Evolutionary conservation across 2,797 vertebrate species (phyloP), one percentile per base, ranked within the genome.

Genomic region (Ctenochaetus hawaiiensis): DNA sequence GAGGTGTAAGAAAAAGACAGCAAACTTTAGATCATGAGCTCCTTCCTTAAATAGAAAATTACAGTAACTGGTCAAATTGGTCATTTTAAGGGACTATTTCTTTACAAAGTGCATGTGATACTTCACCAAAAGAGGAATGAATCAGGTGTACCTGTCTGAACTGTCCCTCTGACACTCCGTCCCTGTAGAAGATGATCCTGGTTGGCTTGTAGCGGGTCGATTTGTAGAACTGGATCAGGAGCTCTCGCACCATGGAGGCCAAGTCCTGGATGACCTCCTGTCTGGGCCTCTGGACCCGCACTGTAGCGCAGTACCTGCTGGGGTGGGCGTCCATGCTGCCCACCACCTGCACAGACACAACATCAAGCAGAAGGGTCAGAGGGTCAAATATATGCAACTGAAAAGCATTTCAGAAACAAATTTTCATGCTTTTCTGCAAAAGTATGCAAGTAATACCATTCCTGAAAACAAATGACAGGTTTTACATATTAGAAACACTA

Each of bases 141-240:
- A 10, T 39, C 39, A 39, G 39, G 4, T 30, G 26, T 22, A 97
- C 98, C 96, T 99, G 98, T 93, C 97, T 95, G 90, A 99, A 99
- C 83, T 99, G 98, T 64, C 98, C 98, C 89, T 99, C 98, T 5
- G 98, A 99, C 81, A 99, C 98, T 0, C 98, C 98, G 2, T 99
- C 98, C 75, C 98, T 94, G 85, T 99, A 99, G 92, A 98, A 99
- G 93, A 99, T 99, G 92, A 99, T 98, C 1, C 97, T 91, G 0
- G 98, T 99, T 67, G 98, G 98, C 86, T 99, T 99, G 95, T 99
- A 99, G 17, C 97, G 96, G 6, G 98, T 99, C 1, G 98, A 99
- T 81, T 99, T 99, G 95, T 99, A 99, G 95, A 99, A 99, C 84
- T 99, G 98, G 93, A 99, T 99, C 82, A 99, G 94, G 41, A 99